Evolutionary conservation across 2,888 invertebrate genomes (phyloP).

Genomic region (Silvanus unidentatus): DNA sequence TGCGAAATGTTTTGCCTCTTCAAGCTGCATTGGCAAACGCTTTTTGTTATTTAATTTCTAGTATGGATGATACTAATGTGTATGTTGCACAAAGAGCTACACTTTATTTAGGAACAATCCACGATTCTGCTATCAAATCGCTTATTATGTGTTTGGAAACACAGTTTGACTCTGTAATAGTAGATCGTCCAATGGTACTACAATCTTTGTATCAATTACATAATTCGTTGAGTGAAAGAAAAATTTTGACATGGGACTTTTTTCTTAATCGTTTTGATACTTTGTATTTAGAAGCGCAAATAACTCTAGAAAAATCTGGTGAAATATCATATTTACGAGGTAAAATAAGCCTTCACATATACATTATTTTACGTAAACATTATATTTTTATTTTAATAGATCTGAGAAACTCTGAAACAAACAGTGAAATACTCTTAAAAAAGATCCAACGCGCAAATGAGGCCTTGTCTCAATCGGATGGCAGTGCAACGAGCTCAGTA

Average conservation of each 20-base stretch:
- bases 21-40: slow-evolving; percentile 94
- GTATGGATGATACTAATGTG: slow-evolving; percentile 92
- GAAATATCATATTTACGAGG: slow-evolving; percentile 80
- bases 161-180: slow-evolving; percentile 95
- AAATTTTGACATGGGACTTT: slow-evolving; percentile 94
- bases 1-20: slow-evolving; percentile 74
- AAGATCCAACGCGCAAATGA: slow-evolving; percentile 87
- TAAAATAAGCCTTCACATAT: slow-evolving; percentile 36
- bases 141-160: slow-evolving; percentile 91
- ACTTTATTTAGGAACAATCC: slow-evolving; percentile 87
- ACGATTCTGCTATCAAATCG: slow-evolving; percentile 79
- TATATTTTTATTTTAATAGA: slow-evolving; percentile 53
- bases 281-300: slow-evolving; percentile 91
- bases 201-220: slow-evolving; percentile 93
- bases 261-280: slow-evolving; percentile 95
- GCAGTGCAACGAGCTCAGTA: slow-evolving; percentile 54
- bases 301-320: slow-evolving; percentile 77
- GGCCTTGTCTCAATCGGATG: slow-evolving; percentile 71
- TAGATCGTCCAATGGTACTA: slow-evolving; percentile 93
- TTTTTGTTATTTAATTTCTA: slow-evolving; percentile 92
- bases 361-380: too few relatives aligned
- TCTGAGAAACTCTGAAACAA: slow-evolving; percentile 80
- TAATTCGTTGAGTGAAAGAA: slow-evolving; percentile 84
- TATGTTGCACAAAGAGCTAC: slow-evolving; percentile 92
- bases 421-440: slow-evolving; percentile 76